Percentiles rank a stretch among this genome's conserved stretches.
These are phyloP conservation scores for Perithous albicinctus DNA, from an alignment of 2,888 invertebrate genomes.

Conservation along the genomic window DNA sequence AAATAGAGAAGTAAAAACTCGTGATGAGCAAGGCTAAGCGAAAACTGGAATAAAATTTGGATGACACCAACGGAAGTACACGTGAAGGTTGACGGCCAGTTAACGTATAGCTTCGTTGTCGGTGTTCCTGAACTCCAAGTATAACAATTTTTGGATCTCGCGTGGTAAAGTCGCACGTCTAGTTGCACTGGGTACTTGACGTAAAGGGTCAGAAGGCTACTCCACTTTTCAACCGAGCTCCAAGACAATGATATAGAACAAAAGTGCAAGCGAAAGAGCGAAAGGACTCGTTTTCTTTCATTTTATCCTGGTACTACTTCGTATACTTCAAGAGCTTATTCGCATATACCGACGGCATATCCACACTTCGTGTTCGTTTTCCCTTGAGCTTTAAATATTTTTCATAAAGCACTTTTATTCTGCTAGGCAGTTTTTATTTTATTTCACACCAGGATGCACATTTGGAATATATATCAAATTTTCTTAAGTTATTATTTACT, in stretches of 20 bases:
- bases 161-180: background rate
- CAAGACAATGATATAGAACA: background rate
- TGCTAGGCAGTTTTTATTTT: background rate
- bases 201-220: slow-evolving; percentile 1
- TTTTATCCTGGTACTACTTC: slow-evolving; percentile 12
- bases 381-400: background rate
- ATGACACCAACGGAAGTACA: background rate
- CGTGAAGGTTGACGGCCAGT: slow-evolving; percentile 6
- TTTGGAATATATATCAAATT: background rate
- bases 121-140: slow-evolving; percentile 7
- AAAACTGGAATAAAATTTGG: slow-evolving; percentile 28
- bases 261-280: background rate
- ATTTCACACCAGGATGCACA: background rate
- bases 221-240: background rate
- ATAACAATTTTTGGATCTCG: background rate
- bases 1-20: background rate
- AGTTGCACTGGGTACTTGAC: background rate
- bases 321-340: slow-evolving; percentile 12
- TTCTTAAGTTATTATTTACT: too few relatives aligned
- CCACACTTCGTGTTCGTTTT: background rate
- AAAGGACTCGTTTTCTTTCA: background rate
- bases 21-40: background rate
- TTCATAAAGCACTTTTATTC: background rate
- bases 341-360: slow-evolving; percentile 1
- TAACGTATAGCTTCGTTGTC: slow-evolving; percentile 22